These are phyloP conservation scores for Rhagophthalmus giganteus DNA, from an alignment of 2,888 invertebrate genomes.

Conservation along the genomic window DNA sequence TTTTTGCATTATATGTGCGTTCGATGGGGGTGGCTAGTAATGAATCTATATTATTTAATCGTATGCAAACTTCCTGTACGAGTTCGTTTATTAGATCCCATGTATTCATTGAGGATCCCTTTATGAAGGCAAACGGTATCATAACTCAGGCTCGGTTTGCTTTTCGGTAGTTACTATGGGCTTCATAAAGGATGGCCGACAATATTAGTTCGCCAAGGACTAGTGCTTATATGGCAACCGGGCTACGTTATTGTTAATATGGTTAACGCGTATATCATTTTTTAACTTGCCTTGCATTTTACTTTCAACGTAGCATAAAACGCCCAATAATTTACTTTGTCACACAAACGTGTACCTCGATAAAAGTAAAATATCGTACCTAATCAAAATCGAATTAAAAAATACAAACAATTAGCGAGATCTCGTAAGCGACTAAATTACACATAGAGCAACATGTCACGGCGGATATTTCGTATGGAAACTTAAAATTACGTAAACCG, in stretches of 20 bases:
- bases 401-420: too few relatives aligned
- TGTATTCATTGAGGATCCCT: constrained; percentile 25
- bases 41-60: constrained; percentile 18
- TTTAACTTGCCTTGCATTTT: constrained; percentile 13
- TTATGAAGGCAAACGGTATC: constrained; percentile 21
- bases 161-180: constrained; percentile 18
- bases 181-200: constrained; percentile 25
- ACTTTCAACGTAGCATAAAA: too few relatives aligned
- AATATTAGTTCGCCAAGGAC: constrained; percentile 26
- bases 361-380: too few relatives aligned
- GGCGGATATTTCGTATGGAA: constrained; percentile 21
- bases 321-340: too few relatives aligned
- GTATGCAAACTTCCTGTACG: constrained; percentile 23
- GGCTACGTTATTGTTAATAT: constrained; percentile 21
- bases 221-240: constrained; percentile 18
- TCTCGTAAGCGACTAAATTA: too few relatives aligned
- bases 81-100: constrained; percentile 24
- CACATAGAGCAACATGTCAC: too few relatives aligned
- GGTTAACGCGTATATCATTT: constrained; percentile 17
- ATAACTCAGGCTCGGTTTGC: constrained; percentile 23
- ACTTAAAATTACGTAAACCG: constrained; percentile 25
- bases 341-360: too few relatives aligned
- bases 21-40: background rate
- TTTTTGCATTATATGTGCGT: constrained; percentile 1
- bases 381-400: too few relatives aligned